phyloP scores from a whole-genome alignment of 2,797 vertebrate species.

The Botia kubotai region DNA sequence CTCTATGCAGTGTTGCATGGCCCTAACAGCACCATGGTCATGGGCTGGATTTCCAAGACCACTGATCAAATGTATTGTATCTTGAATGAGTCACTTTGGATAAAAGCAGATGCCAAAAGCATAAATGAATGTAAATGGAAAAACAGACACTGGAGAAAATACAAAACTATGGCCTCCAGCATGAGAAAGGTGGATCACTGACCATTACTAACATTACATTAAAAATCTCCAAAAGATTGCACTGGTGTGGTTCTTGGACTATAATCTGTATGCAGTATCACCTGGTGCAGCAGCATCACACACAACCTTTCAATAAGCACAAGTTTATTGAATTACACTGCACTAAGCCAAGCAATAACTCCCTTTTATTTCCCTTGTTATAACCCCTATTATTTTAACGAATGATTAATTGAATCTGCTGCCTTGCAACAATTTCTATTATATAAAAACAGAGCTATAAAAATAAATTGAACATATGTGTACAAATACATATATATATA shows the following conservation, averaged over 20 bases:
- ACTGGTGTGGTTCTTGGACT: not conserved
- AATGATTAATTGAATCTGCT: not conserved
- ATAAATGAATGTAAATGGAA: too few species aligned
- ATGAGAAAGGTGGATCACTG: not conserved
- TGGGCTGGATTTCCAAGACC: too few species aligned
- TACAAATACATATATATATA: too few species aligned
- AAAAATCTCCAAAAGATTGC: not conserved
- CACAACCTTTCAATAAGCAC: conserved; percentile 24
- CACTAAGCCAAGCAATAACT: conserved; percentile 38
- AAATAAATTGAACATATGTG: not conserved
- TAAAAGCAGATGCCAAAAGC: too few species aligned
- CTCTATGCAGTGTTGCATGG: too few species aligned
- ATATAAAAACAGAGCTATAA: conserved; percentile 13
- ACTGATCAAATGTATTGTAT: too few species aligned
- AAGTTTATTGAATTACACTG: not conserved
- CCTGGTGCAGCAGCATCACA: conserved; percentile 23
- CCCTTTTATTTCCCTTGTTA: not conserved
- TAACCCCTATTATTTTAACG: not conserved
- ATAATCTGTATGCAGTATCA: conserved; percentile 14
- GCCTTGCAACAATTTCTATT: too few species aligned
- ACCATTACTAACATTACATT: not conserved
- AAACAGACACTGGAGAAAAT: too few species aligned
- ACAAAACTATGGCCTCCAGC: not conserved
- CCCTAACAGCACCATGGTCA: too few species aligned
- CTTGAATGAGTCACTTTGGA: too few species aligned